phyloP scores from a whole-genome alignment of 2,888 invertebrate species.

The Antheraea assamensis region DNA sequence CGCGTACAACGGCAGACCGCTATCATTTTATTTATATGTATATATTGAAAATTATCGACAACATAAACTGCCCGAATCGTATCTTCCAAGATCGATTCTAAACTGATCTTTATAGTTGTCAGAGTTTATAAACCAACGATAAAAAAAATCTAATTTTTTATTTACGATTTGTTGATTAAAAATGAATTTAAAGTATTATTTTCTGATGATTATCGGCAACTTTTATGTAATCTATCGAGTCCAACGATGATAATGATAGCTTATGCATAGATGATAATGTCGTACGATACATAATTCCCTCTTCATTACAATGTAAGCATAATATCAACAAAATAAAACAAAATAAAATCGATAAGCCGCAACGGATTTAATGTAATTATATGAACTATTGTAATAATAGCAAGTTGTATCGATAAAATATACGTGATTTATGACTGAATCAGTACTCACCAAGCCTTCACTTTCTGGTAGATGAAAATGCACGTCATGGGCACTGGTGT shows the following conservation, averaged over 20 bases:
- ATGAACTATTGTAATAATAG: neutral
- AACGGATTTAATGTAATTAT: conserved; percentile 9
- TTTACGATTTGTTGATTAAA: neutral
- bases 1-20: too few species aligned
- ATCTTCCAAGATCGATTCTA: too few species aligned
- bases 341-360: conserved; percentile 1
- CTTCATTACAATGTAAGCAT: conserved; percentile 23
- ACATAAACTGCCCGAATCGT: too few species aligned
- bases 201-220: neutral
- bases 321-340: neutral
- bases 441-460: conserved; percentile 72
- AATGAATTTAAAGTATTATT: neutral
- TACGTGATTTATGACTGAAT: neutral
- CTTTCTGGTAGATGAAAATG: conserved; percentile 80
- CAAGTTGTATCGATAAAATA: conserved; percentile 17
- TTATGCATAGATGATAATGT: conserved; percentile 2
- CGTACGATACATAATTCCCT: neutral
- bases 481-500: conserved; percentile 92
- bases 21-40: too few species aligned
- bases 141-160: neutral
- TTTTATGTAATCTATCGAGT: neutral
- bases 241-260: neutral
- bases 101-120: too few species aligned
- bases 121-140: too few species aligned
- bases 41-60: too few species aligned